Conservation (phyloP, 2,888 invertebrate genomes). For the Pardosa pseudoannulata region DNA sequence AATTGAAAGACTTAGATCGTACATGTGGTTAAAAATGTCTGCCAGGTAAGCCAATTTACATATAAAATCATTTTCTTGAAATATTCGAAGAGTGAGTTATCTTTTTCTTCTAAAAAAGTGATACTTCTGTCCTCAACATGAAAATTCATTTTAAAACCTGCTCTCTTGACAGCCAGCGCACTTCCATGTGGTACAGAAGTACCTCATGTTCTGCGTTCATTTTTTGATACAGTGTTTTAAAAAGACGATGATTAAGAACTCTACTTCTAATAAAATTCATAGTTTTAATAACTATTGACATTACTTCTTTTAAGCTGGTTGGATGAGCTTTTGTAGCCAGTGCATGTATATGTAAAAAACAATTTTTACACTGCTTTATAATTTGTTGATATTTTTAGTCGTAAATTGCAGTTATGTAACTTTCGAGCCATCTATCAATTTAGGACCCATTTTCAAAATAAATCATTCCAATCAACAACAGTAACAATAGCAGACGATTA, state of each 20-base stretch:
- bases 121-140: conserved; percentile 43
- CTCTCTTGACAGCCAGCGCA: conserved; percentile 32
- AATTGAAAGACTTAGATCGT: conserved; percentile 34
- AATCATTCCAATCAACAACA: too few species aligned
- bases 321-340: conserved; percentile 57
- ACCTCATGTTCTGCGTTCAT: conserved; percentile 49
- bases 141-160: conserved; percentile 54
- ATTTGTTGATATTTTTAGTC: too few species aligned
- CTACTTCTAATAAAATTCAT: conserved; percentile 53
- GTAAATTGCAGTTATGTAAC: too few species aligned
- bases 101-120: conserved; percentile 21
- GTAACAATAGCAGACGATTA: too few species aligned
- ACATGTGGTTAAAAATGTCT: conserved; percentile 32
- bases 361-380: too few species aligned
- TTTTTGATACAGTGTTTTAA: conserved; percentile 49
- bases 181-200: conserved; percentile 47
- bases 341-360: conserved; percentile 57
- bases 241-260: conserved; percentile 54
- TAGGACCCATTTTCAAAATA: too few species aligned
- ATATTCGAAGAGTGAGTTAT: conserved; percentile 26
- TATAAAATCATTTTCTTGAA: conserved; percentile 27
- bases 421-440: too few species aligned
- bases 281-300: conserved; percentile 55
- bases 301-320: conserved; percentile 54
- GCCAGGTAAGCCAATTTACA: conserved; percentile 24